phyloP scores from a whole-genome alignment of 2,797 vertebrate species.

The Chelmon rostratus region DNA sequence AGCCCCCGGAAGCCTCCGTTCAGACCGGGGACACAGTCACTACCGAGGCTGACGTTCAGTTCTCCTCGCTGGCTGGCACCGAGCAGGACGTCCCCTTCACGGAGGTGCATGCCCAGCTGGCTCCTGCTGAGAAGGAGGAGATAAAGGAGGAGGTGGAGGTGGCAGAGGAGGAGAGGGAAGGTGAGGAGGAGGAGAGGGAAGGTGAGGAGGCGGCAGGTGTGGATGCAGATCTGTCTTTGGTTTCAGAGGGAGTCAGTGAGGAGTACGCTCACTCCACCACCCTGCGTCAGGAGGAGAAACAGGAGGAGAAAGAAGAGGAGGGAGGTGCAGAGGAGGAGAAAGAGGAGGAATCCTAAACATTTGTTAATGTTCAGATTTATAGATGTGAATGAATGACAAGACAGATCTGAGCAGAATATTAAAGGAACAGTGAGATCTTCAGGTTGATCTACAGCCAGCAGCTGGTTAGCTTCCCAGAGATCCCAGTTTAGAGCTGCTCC shows the following conservation, averaged over 20 bases:
- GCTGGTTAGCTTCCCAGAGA: too few species aligned
- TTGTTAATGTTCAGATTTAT: not conserved
- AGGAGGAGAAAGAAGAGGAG: too few species aligned
- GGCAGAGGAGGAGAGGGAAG: too few species aligned
- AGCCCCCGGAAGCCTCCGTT: conserved; percentile 47
- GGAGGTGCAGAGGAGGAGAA: too few species aligned
- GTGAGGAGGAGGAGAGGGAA: not conserved
- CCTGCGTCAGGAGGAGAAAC: conserved; percentile 59
- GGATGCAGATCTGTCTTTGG: conserved; percentile 43
- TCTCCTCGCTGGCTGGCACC: conserved; percentile 63
- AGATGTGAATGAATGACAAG: not conserved
- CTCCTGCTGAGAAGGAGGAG: conserved; percentile 77
- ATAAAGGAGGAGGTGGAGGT: conserved; percentile 37
- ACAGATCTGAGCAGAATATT: not conserved
- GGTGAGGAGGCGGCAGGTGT: conserved; percentile 1
- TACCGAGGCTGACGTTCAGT: conserved; percentile 74
- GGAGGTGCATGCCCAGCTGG: conserved; percentile 83
- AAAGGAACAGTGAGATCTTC: conserved; percentile 25
- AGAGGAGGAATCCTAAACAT: conserved; percentile 35
- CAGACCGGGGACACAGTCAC: conserved; percentile 27
- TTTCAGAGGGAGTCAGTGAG: conserved; percentile 64
- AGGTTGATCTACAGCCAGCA: too few species aligned
- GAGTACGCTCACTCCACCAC: conserved; percentile 76
- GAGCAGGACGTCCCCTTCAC: conserved; percentile 81
- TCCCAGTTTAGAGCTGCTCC: not conserved